These are phyloP conservation scores for Nematolebias whitei DNA, from an alignment of 2,113 vertebrate genomes.

Conservation along the genomic window DNA sequence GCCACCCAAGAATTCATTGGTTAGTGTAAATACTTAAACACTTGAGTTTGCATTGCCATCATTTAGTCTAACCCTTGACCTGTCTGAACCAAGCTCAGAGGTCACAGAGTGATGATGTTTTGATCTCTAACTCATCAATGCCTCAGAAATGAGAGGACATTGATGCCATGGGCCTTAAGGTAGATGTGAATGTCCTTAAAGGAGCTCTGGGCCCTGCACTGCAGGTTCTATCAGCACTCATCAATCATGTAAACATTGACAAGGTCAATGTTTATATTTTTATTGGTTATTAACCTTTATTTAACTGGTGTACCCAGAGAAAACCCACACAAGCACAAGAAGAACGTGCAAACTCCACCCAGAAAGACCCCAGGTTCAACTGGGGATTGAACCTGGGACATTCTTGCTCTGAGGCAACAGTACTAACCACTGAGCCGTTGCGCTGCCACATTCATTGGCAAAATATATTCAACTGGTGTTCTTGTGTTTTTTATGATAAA, in stretches of 20 bases:
- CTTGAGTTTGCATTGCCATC: no score
- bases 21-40: background rate
- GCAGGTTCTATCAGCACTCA: slow-evolving; percentile 39
- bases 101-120: background rate
- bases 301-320: no score
- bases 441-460: no score
- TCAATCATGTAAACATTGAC: slow-evolving; percentile 14
- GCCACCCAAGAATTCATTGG: background rate
- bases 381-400: no score
- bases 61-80: background rate
- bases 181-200: slow-evolving; percentile 42
- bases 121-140: slow-evolving; percentile 1
- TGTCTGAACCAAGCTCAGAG: background rate
- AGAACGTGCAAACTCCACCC: no score
- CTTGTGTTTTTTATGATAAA: background rate
- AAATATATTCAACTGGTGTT: slow-evolving; percentile 24
- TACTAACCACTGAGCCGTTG: no score
- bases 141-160: slow-evolving; percentile 23
- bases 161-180: slow-evolving; percentile 42
- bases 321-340: no score
- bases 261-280: no score
- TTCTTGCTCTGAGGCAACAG: no score
- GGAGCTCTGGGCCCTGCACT: slow-evolving; percentile 39
- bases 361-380: no score
- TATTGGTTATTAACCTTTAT: no score